Conservation (phyloP, 2,113 vertebrate species). For the Eulemur macaco region DNA sequence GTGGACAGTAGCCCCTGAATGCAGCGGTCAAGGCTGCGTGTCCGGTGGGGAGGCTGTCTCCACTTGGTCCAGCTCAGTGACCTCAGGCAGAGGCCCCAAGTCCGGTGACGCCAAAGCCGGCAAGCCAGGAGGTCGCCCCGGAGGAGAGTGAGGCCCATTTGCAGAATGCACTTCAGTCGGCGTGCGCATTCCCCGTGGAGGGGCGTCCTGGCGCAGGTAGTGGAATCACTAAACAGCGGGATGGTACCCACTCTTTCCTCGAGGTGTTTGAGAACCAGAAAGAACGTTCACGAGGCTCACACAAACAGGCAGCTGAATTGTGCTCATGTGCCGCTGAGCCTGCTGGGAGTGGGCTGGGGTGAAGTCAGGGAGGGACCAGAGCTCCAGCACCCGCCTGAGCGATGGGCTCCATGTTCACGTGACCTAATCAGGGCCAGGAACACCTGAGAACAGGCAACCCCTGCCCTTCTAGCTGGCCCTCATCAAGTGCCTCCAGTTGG, state of each 20-base stretch:
- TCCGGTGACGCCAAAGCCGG: conserved; percentile 76
- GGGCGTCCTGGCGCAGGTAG: conserved; percentile 62
- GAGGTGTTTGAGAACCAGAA: conserved; percentile 76
- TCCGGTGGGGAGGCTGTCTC: background rate
- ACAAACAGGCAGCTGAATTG: conserved; percentile 77
- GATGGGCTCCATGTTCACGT: fast-evolving
- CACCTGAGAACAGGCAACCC: background rate
- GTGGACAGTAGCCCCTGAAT: fast-evolving
- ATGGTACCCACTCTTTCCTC: conserved; percentile 70
- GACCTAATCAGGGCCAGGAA: background rate
- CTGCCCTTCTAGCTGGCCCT: background rate
- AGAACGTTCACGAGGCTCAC: conserved; percentile 63
- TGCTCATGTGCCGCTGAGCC: conserved; percentile 61
- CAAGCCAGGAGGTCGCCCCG: conserved; percentile 78
- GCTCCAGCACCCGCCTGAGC: background rate
- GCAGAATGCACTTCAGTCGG: conserved; percentile 76
- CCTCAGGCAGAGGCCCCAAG: background rate
- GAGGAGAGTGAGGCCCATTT: conserved; percentile 77
- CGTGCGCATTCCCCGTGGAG: fast-evolving
- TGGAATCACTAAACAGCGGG: conserved; percentile 76
- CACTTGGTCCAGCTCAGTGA: fast-evolving
- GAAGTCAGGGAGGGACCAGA: conserved; percentile 55
- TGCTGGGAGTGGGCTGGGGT: conserved; percentile 60
- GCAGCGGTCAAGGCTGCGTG: fast-evolving
- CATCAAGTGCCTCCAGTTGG: background rate